These are phyloP conservation scores for Monochamus alternatus DNA, from an alignment of 2,888 invertebrate species.

Conservation along the genomic window DNA sequence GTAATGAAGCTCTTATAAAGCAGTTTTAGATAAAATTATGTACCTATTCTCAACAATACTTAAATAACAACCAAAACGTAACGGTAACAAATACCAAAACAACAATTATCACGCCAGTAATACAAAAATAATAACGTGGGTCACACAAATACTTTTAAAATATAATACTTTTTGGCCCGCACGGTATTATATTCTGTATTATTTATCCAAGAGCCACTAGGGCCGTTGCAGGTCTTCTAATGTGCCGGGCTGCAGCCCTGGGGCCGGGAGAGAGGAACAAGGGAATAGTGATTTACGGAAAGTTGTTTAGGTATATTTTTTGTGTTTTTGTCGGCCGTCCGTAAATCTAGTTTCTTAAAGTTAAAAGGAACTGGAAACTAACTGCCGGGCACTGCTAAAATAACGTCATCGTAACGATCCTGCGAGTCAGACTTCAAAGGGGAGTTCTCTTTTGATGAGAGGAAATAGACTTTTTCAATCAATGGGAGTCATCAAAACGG, in stretches of 20 bases:
- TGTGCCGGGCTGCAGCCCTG: background rate
- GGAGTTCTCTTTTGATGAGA: slow-evolving; percentile 58
- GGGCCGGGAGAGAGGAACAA: slow-evolving; percentile 16
- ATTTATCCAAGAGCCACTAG: background rate
- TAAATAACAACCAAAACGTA: too few species aligned
- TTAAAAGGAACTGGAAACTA: slow-evolving; percentile 49
- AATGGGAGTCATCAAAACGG: slow-evolving; percentile 58
- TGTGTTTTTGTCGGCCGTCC: slow-evolving; percentile 24
- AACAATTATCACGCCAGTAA: too few species aligned
- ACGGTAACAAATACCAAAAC: too few species aligned
- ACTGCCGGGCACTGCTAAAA: slow-evolving; percentile 48
- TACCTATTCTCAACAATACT: too few species aligned
- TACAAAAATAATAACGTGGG: too few species aligned
- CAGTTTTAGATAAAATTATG: too few species aligned
- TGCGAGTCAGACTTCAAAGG: slow-evolving; percentile 61
- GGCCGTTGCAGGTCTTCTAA: background rate
- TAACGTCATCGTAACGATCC: slow-evolving; percentile 60
- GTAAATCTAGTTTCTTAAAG: slow-evolving; percentile 45
- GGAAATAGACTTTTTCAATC: slow-evolving; percentile 66
- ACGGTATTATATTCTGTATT: background rate
- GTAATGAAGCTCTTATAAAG: too few species aligned
- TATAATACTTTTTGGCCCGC: background rate
- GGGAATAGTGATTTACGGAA: slow-evolving; percentile 18
- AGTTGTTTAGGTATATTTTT: slow-evolving; percentile 31
- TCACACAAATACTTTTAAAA: too few species aligned